Evolutionary conservation across 2,888 invertebrate species (phyloP).

Genomic region (Torymus texanus): DNA sequence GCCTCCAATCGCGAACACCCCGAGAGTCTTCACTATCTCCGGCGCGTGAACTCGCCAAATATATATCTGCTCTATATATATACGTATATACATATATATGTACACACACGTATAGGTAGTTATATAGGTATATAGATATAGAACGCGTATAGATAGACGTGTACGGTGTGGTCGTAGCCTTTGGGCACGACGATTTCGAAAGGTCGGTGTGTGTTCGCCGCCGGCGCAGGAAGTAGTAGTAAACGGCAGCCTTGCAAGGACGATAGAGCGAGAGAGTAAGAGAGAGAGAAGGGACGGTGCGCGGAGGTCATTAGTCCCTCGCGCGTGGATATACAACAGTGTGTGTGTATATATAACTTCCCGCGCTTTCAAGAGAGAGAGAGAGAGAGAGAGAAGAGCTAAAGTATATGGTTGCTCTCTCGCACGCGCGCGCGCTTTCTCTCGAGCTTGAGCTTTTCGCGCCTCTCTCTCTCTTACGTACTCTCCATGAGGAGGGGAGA

Average conservation of each 20-base stretch:
- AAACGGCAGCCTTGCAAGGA: no score
- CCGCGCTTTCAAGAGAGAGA: constrained; percentile 47
- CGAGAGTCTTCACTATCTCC: constrained; percentile 34
- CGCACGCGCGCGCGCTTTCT: constrained; percentile 12
- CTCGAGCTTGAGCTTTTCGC: constrained; percentile 24
- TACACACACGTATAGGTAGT: background rate
- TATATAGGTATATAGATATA: background rate
- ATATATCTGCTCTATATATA: no score
- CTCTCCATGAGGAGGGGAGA: background rate
- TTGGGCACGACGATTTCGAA: no score
- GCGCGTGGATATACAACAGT: background rate
- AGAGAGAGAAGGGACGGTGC: no score
- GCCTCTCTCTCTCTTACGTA: constrained; percentile 26
- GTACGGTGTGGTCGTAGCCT: no score
- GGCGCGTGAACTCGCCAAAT: no score
- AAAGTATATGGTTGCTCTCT: no score
- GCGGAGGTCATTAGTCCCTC: constrained; percentile 29
- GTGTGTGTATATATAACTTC: constrained; percentile 51
- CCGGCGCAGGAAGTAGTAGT: background rate
- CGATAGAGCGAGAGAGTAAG: no score
- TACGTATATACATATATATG: background rate
- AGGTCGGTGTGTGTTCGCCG: background rate
- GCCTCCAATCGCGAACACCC: constrained; percentile 68
- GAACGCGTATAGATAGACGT: background rate
- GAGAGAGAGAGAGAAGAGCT: no score